Conservation (phyloP, 2,113 vertebrate species). For the Dromiciops gliroides region DNA sequence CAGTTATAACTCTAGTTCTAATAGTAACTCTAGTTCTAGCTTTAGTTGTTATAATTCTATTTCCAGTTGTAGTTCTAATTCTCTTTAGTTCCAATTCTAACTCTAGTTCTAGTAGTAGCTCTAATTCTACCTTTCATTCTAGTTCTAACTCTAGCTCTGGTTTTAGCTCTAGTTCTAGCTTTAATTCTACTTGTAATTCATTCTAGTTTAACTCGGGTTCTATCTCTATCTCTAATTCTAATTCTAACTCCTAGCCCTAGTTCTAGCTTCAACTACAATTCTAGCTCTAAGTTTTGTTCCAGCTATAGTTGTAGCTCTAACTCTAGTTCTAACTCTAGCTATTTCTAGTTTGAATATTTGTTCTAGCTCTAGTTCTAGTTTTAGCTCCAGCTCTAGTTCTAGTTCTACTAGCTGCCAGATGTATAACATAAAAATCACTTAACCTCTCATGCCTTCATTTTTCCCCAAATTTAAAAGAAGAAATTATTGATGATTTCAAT, state of each 20-base stretch:
- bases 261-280: neutral
- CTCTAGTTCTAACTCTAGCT: neutral
- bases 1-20: too few species aligned
- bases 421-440: neutral
- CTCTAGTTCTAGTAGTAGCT: neutral
- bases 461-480: neutral
- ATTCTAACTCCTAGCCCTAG: neutral
- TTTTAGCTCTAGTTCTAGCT: too few species aligned
- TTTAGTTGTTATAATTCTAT: too few species aligned
- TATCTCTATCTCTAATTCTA: too few species aligned
- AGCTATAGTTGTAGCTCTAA: neutral
- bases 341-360: too few species aligned
- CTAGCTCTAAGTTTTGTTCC: neutral
- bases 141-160: neutral
- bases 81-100: too few species aligned
- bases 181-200: too few species aligned
- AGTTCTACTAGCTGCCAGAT: neutral
- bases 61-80: too few species aligned
- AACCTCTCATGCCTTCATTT: neutral
- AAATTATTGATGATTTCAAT: neutral
- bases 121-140: neutral
- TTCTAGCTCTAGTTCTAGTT: neutral
- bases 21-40: too few species aligned
- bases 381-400: neutral
- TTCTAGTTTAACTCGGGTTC: too few species aligned